Evolutionary conservation across 2,113 vertebrate genomes (phyloP).

Genomic region (Paracanthobrama guichenoti): DNA sequence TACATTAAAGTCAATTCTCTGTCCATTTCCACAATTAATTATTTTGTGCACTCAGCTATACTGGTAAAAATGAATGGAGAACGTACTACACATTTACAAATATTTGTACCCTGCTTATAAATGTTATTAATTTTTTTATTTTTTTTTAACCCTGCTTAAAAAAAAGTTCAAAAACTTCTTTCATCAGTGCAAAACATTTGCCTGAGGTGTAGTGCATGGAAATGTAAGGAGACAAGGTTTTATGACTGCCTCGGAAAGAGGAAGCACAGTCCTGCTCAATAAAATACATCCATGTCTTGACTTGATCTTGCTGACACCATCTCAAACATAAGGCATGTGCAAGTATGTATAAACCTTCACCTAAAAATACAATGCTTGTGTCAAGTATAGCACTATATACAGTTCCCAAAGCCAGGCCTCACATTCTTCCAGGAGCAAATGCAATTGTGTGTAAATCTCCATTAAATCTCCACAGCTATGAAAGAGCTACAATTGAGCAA

Average conservation of each 20-base stretch:
- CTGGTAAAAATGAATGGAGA: not conserved
- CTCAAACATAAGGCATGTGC: not conserved
- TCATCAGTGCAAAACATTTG: not conserved
- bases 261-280: not conserved
- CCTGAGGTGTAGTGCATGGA: not conserved
- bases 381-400: constrained; percentile 7
- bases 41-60: not conserved
- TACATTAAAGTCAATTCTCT: not conserved
- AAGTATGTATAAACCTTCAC: not conserved
- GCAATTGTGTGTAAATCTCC: not conserved
- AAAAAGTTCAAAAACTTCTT: not conserved
- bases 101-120: not conserved
- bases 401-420: not conserved
- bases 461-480: constrained; percentile 12
- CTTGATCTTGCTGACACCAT: constrained; percentile 27
- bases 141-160: too few species aligned
- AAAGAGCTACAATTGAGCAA: not conserved
- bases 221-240: not conserved
- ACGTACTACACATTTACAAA: not conserved
- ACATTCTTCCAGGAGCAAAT: not conserved
- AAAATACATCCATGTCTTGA: constrained; percentile 21
- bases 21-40: not conserved
- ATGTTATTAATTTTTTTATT: too few species aligned
- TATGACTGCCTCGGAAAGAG: not conserved
- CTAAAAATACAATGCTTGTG: constrained; percentile 22